Base-by-base conservation (phyloP, 2,113 vertebrate species). In the Silurus glanis region DNA sequence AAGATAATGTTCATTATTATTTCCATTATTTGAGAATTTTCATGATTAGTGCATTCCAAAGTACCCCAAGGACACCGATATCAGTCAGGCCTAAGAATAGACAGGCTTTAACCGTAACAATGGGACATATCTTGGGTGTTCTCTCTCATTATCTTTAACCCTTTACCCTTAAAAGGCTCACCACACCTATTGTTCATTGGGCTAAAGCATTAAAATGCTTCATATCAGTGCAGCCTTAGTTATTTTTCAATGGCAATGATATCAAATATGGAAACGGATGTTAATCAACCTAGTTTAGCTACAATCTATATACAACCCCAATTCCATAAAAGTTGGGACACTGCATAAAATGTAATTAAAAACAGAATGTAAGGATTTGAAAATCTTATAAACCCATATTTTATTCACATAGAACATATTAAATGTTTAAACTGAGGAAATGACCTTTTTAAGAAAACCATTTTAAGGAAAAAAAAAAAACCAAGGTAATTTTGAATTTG, bases 31-130 rank as follows among this genome's bases (percentile, higher is more conserved):
- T 56, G n/a, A 55, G 19, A 75, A 82, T 51, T 64, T 69, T 67
- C 62, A 61, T 23, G 6, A 47, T 56, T 28, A 64, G 53, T 45
- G 13, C 23, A 23, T 47, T 85, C 16, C 51, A 82, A 85, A 21
- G 16, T 45, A 53, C 1, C 19, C 28, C 53, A 62, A 69, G 86
- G 80, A 75, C 74, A 37, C 51, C 45, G 69, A 74, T 59, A 67
- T 53, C 21, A 59, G 56, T 61, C 23, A n/a, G 37, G 81, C 80
- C 87, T 67, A 90, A 88, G 74, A 87, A 90, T 64, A 88, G n/a
- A 89, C 90, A 91, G 81, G 45, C 85, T 89, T 64, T 87, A 83
- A 21, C 88, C 84, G 80, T 89, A 91, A 94, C 93, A 94, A 94
- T 94, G 85, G 90, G 62, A 86, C 86, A 76, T 89, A 91, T 88